These are phyloP conservation scores for Nicator chloris DNA, from an alignment of 2,113 vertebrate species.

Conservation along the genomic window DNA sequence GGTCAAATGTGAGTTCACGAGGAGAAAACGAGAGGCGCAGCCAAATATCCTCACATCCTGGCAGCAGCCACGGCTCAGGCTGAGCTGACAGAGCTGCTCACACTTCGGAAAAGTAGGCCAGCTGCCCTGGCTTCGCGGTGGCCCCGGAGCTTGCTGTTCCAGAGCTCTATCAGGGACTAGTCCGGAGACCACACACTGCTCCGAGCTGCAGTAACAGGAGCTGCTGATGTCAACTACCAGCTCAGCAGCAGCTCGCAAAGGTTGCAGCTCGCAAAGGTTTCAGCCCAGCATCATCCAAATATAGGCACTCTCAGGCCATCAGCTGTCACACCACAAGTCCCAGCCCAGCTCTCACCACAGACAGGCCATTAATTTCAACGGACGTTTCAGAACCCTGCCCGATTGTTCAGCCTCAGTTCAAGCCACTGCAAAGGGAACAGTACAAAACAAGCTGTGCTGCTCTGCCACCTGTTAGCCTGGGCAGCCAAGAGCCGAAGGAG, in stretches of 20 bases:
- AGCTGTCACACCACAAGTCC: background rate
- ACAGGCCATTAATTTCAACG: background rate
- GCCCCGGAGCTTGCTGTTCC: background rate
- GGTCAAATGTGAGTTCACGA: background rate
- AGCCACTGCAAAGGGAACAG: background rate
- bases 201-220: background rate
- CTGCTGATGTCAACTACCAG: background rate
- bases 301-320: background rate
- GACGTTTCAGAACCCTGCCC: background rate
- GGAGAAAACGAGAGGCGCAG: background rate
- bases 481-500: background rate
- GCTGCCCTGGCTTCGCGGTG: background rate
- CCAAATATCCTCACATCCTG: background rate
- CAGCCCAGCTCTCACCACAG: background rate
- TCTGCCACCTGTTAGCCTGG: accelerated
- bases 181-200: background rate
- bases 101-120: background rate
- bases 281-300: background rate
- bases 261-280: background rate
- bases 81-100: background rate
- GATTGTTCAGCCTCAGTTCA: background rate
- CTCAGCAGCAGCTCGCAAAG: background rate
- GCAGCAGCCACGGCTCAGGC: background rate
- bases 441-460: background rate
- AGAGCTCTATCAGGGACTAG: background rate